These are phyloP conservation scores for Sebastes hubbsi DNA, from an alignment of 2,797 vertebrate genomes.

Conservation along the genomic window DNA sequence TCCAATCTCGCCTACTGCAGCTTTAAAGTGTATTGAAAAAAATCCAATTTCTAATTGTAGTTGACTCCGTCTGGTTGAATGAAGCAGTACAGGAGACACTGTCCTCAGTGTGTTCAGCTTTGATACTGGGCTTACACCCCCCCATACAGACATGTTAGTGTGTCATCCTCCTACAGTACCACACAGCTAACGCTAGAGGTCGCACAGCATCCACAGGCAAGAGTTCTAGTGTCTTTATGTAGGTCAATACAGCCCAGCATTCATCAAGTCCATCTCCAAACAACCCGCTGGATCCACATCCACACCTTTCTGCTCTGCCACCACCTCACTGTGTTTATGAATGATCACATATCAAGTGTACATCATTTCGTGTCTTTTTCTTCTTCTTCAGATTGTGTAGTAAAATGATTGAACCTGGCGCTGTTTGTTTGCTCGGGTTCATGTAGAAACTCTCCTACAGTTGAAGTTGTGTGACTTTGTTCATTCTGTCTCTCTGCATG, in stretches of 20 bases:
- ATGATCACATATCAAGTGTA: background rate
- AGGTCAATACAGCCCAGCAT: slow-evolving; percentile 9
- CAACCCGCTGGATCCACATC: background rate
- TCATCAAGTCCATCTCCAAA: background rate
- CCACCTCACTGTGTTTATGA: background rate
- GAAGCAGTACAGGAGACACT: background rate
- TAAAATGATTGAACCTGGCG: background rate
- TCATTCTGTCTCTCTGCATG: background rate
- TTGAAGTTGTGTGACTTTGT: background rate
- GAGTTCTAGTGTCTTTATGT: background rate
- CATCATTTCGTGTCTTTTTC: background rate
- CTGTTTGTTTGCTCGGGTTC: background rate
- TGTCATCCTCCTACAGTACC: background rate
- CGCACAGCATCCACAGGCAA: background rate
- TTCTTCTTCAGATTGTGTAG: background rate
- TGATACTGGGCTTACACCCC: background rate
- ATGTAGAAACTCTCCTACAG: background rate
- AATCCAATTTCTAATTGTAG: background rate
- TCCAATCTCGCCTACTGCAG: no score
- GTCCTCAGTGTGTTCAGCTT: no score
- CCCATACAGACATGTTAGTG: background rate
- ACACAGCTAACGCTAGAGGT: slow-evolving; percentile 22
- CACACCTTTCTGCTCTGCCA: background rate
- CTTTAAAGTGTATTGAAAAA: no score
- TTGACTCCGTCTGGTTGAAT: background rate